These are phyloP conservation scores for Erpetoichthys calabaricus DNA, from an alignment of 2,797 vertebrate genomes.

Conservation along the genomic window DNA sequence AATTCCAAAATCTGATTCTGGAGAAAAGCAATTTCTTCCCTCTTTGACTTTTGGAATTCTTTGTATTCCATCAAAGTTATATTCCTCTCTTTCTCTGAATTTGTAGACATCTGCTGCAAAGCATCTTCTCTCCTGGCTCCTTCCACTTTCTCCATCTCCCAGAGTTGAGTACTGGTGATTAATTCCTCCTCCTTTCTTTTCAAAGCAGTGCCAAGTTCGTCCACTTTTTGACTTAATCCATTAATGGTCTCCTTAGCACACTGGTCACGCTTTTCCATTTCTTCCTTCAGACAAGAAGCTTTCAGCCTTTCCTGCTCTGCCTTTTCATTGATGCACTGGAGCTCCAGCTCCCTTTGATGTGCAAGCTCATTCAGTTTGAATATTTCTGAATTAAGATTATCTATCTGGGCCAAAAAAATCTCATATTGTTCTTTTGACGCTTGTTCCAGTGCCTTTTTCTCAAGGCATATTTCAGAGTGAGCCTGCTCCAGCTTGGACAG, in stretches of 20 bases:
- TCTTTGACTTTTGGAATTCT: constrained; percentile 29
- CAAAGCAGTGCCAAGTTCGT: constrained; percentile 31
- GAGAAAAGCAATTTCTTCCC: constrained; percentile 29
- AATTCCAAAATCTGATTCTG: constrained; percentile 36
- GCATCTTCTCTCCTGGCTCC: constrained; percentile 18
- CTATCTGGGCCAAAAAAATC: constrained; percentile 34
- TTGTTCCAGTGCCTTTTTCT: constrained; percentile 44
- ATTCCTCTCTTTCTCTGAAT: constrained; percentile 35
- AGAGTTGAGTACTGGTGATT: constrained; percentile 20
- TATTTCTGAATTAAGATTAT: constrained; percentile 37
- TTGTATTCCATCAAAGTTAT: constrained; percentile 32
- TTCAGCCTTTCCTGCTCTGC: constrained; percentile 25
- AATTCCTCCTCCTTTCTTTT: constrained; percentile 33
- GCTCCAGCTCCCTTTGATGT: constrained; percentile 35
- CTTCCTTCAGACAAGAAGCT: constrained; percentile 22
- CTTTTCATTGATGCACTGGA: constrained; percentile 30
- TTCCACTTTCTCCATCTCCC: constrained; percentile 18
- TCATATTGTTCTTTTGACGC: constrained; percentile 36
- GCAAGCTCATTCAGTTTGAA: constrained; percentile 30
- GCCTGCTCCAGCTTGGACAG: constrained; percentile 44
- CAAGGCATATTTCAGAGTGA: constrained; percentile 29
- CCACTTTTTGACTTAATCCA: constrained; percentile 37
- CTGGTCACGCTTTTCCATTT: constrained; percentile 28
- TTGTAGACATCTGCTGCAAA: constrained; percentile 18
- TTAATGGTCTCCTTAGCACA: constrained; percentile 15